A percentile compares a stretch with the other conserved stretches of the same genome.
Conservation (phyloP, 2,888 invertebrate genomes). For the Choristoneura rosaceana region DNA sequence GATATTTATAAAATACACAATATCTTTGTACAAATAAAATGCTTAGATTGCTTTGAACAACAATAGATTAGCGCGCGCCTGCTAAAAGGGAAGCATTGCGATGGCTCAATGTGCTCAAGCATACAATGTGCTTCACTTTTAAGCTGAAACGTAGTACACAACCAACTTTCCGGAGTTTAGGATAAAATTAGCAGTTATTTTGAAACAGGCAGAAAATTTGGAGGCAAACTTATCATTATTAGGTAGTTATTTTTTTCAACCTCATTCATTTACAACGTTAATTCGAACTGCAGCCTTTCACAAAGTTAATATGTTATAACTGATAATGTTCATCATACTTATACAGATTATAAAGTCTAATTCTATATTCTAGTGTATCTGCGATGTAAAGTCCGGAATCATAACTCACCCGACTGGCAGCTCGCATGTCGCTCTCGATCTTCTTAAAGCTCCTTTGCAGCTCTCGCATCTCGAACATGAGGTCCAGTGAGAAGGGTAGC, state of each 20-base stretch:
- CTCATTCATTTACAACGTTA: not conserved
- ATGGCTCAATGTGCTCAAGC: not conserved
- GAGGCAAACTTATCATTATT: not conserved
- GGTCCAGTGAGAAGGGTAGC: slow-evolving; percentile 92
- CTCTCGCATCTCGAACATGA: slow-evolving; percentile 91
- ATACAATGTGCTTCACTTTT: slow-evolving; percentile 2
- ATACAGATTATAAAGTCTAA: not conserved
- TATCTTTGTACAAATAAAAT: slow-evolving; percentile 1
- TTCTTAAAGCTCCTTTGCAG: slow-evolving; percentile 91
- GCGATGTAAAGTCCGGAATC: not conserved
- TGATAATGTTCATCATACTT: not conserved
- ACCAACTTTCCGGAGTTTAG: not conserved
- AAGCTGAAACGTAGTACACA: not conserved
- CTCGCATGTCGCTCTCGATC: slow-evolving; percentile 85
- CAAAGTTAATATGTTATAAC: not conserved
- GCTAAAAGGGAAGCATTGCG: not conserved
- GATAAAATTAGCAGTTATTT: slow-evolving; percentile 19
- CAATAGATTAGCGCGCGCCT: not conserved
- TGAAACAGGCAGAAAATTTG: not conserved
- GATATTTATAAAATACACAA: slow-evolving; percentile 44
- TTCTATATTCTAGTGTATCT: not conserved
- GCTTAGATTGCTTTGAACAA: not conserved
- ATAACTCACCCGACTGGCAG: slow-evolving; percentile 78
- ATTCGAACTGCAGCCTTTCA: not conserved
- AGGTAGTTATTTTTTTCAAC: not conserved